Evolutionary conservation across 2,797 vertebrate genomes (phyloP).

Genomic region (Microhierax caerulescens): DNA sequence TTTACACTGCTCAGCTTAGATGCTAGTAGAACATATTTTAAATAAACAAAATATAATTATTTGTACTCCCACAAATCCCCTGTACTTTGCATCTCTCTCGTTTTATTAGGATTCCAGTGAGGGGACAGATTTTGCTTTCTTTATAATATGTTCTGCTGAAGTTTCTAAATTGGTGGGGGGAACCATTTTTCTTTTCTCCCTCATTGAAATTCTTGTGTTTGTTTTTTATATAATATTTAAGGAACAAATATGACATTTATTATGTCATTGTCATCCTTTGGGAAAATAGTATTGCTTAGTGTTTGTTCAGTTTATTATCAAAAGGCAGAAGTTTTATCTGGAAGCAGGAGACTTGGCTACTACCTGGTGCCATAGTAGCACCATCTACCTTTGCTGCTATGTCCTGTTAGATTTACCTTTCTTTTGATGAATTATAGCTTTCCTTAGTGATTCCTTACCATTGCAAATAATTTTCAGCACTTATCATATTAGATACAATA

Average conservation of each 20-base stretch:
- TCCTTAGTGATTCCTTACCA: neutral
- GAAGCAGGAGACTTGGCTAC: neutral
- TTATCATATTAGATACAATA: neutral
- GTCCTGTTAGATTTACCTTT: neutral
- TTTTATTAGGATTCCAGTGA: neutral
- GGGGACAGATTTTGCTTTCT: neutral
- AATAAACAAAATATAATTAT: neutral
- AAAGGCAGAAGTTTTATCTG: neutral
- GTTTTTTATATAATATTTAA: neutral
- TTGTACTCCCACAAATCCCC: neutral
- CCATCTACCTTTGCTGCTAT: neutral
- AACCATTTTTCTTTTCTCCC: neutral
- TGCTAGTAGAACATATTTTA: neutral
- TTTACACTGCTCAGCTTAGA: neutral
- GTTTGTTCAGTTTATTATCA: neutral
- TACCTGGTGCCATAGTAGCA: neutral
- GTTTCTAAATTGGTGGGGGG: neutral
- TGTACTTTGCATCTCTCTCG: neutral
- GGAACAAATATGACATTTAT: neutral
- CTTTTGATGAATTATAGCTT: neutral
- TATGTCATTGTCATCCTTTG: neutral
- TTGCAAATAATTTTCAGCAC: neutral
- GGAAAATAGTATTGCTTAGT: neutral
- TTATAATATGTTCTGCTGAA: neutral
- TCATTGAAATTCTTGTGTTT: neutral